Percentiles rank a stretch among this genome's conserved stretches.
These are phyloP conservation scores for Tyrophagus putrescentiae DNA, from an alignment of 1,140 invertebrate species.

Conservation along the genomic window DNA sequence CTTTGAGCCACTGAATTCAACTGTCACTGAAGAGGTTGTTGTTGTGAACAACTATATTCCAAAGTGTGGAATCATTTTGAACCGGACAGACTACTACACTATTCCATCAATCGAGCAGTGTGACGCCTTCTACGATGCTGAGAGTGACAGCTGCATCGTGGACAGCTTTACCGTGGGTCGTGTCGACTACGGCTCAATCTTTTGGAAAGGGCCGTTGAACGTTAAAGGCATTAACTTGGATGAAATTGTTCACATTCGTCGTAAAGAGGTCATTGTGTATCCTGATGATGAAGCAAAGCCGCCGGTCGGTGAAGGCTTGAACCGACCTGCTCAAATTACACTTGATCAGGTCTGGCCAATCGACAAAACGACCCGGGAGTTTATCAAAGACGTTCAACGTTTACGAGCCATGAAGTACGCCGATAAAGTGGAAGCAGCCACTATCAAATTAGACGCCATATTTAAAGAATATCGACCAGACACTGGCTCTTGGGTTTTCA, in stretches of 20 bases:
- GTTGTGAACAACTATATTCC: background rate
- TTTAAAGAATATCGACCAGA: constrained; percentile 89
- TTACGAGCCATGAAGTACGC: constrained; percentile 69
- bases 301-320: constrained; percentile 66
- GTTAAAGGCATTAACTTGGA: constrained; percentile 77
- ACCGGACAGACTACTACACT: constrained; percentile 67
- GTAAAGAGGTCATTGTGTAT: constrained; percentile 49
- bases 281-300: constrained; percentile 52
- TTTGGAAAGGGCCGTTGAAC: constrained; percentile 68
- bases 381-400: constrained; percentile 60
- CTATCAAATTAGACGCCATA: constrained; percentile 64
- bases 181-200: constrained; percentile 78
- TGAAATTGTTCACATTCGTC: constrained; percentile 51
- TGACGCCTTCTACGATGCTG: constrained; percentile 40
- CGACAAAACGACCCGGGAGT: constrained; percentile 61
- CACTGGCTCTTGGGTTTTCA: constrained; percentile 84
- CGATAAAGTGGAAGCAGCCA: constrained; percentile 63
- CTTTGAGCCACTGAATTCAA: background rate
- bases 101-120: constrained; percentile 64
- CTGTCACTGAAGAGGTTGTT: background rate
- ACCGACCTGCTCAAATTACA: constrained; percentile 75
- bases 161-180: constrained; percentile 80
- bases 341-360: constrained; percentile 85
- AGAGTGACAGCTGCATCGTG: constrained; percentile 60
- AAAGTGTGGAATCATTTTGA: constrained; percentile 26